Conservation (phyloP, 2,113 vertebrate species). For the Rostratula benghalensis region DNA sequence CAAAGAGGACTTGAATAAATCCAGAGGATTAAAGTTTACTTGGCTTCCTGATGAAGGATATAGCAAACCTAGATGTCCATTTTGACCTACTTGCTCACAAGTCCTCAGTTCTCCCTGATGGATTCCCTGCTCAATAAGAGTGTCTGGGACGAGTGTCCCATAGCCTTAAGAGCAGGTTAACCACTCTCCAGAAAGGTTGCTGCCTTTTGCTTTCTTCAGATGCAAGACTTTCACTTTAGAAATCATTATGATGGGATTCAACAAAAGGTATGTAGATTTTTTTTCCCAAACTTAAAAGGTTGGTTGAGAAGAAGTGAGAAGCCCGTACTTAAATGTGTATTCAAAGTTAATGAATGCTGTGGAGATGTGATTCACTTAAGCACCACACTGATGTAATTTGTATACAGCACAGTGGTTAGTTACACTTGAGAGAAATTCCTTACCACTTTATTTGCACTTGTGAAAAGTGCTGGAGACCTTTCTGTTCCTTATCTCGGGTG, state of each 20-base stretch:
- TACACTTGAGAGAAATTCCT: slow-evolving; percentile 8
- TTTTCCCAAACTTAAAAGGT: slow-evolving; percentile 72
- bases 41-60: slow-evolving; percentile 76
- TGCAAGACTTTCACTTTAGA: slow-evolving; percentile 76
- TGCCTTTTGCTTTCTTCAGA: slow-evolving; percentile 74
- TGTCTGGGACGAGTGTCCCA: slow-evolving; percentile 65
- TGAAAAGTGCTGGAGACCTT: neutral
- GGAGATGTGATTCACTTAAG: slow-evolving; percentile 43
- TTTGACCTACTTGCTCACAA: slow-evolving; percentile 70
- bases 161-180: slow-evolving; percentile 76
- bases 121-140: slow-evolving; percentile 71
- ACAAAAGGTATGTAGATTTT: slow-evolving; percentile 81
- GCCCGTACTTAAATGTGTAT: slow-evolving; percentile 24
- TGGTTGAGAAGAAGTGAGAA: neutral
- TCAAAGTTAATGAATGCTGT: slow-evolving; percentile 30
- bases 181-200: slow-evolving; percentile 64
- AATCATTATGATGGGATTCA: slow-evolving; percentile 74
- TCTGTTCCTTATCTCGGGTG: neutral
- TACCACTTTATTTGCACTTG: neutral
- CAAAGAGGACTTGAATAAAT: slow-evolving; percentile 71
- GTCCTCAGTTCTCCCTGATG: slow-evolving; percentile 58
- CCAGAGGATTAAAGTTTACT: slow-evolving; percentile 72
- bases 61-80: slow-evolving; percentile 55
- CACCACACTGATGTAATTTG: slow-evolving; percentile 37
- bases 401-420: neutral